A percentile compares a stretch with the other conserved stretches of the same genome.
Conservation (phyloP, 2,113 vertebrate genomes). For the Sigmodon hispidus region DNA sequence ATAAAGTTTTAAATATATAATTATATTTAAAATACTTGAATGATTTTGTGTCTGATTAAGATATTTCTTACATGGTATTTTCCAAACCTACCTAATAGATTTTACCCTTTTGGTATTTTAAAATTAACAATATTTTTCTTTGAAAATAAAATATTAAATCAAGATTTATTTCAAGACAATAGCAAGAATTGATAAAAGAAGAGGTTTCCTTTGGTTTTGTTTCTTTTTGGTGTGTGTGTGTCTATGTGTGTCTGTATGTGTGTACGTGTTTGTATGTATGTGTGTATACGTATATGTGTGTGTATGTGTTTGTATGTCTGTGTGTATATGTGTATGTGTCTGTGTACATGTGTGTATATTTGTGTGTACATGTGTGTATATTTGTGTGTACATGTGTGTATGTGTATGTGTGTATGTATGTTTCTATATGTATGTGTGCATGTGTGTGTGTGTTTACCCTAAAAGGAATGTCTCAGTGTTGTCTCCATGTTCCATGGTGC, state of each 20-base stretch:
- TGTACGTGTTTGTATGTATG: too few species aligned
- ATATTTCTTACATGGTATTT: not conserved
- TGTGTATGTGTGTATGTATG: too few species aligned
- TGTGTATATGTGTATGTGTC: too few species aligned
- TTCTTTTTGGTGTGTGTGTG: too few species aligned
- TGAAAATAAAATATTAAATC: not conserved
- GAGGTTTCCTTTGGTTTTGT: not conserved
- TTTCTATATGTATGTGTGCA: too few species aligned
- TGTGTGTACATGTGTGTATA: too few species aligned
- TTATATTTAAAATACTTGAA: not conserved
- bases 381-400: too few species aligned
- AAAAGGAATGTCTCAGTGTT: not conserved
- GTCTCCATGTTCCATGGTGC: not conserved
- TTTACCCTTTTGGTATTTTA: not conserved
- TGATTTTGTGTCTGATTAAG: slow-evolving; percentile 10
- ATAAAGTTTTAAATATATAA: not conserved
- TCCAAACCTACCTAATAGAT: not conserved
- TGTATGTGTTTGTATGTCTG: too few species aligned
- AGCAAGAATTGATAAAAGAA: not conserved
- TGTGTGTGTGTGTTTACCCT: too few species aligned
- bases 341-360: too few species aligned
- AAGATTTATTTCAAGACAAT: slow-evolving; percentile 27
- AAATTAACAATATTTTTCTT: not conserved
- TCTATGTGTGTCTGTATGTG: too few species aligned
- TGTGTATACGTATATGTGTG: too few species aligned